These are phyloP conservation scores for Tiaroga cobitis DNA, from an alignment of 2,797 vertebrate genomes.

Conservation along the genomic window DNA sequence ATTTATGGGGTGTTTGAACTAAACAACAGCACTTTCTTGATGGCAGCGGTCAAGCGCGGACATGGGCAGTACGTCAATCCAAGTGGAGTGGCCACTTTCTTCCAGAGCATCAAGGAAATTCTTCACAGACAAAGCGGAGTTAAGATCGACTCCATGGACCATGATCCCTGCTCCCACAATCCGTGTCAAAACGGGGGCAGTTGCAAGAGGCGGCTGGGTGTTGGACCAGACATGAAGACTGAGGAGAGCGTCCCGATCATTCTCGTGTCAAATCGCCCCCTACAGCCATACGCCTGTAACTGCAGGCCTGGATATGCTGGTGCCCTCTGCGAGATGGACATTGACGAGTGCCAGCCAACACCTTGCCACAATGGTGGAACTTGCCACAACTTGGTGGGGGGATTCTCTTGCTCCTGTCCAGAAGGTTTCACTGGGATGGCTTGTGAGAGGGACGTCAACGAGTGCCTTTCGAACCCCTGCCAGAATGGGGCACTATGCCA, in stretches of 20 bases:
- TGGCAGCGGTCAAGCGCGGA: constrained; percentile 88
- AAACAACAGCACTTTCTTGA: constrained; percentile 89
- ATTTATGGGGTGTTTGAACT: constrained; percentile 89
- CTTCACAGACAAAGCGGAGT: constrained; percentile 92
- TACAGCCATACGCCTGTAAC: constrained; percentile 89
- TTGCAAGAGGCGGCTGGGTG: constrained; percentile 88
- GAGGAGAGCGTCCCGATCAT: constrained; percentile 91
- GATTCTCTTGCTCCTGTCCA: constrained; percentile 93
- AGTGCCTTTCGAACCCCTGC: constrained; percentile 91
- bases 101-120: constrained; percentile 95
- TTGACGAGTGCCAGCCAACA: constrained; percentile 91
- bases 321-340: constrained; percentile 87
- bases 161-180: constrained; percentile 88
- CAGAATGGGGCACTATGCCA: constrained; percentile 91
- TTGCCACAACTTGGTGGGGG: constrained; percentile 95
- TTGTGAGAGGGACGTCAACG: constrained; percentile 95
- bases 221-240: constrained; percentile 79
- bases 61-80: constrained; percentile 91
- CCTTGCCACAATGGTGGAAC: constrained; percentile 92
- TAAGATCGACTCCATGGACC: constrained; percentile 90
- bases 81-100: constrained; percentile 94
- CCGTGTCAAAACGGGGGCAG: constrained; percentile 95
- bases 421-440: constrained; percentile 96
- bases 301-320: constrained; percentile 92
- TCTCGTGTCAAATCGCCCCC: constrained; percentile 86